Evolutionary conservation across 2,888 invertebrate species (phyloP).

Genomic region (Caenorhabditis wallacei): DNA sequence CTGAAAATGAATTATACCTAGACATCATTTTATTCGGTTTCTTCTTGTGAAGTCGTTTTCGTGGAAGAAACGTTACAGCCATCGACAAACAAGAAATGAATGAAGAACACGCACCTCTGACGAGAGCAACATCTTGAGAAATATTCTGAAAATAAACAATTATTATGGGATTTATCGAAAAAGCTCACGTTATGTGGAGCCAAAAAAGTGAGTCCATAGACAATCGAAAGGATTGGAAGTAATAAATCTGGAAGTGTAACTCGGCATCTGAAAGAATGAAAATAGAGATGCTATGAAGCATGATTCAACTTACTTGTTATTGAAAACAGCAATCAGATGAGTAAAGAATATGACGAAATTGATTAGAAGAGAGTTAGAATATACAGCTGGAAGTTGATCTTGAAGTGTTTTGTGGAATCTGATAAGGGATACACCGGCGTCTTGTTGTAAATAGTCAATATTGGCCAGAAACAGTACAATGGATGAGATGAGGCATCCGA

Average conservation of each 20-base stretch:
- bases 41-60: constrained; percentile 67
- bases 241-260: constrained; percentile 67
- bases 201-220: constrained; percentile 34
- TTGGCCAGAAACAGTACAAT: constrained; percentile 53
- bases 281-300: not conserved
- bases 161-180: too few species aligned
- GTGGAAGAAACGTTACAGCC: constrained; percentile 64
- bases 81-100: constrained; percentile 60
- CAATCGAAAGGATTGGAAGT: constrained; percentile 39
- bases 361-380: not conserved
- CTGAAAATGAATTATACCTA: constrained; percentile 52
- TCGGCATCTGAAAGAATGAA: constrained; percentile 48
- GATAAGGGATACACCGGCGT: constrained; percentile 47
- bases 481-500: constrained; percentile 39
- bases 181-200: constrained; percentile 16
- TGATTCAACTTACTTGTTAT: constrained; percentile 44
- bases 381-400: constrained; percentile 9
- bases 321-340: constrained; percentile 43
- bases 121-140: constrained; percentile 57
- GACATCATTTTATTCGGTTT: constrained; percentile 65
- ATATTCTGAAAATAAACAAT: constrained; percentile 4
- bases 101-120: constrained; percentile 65
- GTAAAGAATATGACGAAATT: constrained; percentile 1
- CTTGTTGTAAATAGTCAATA: constrained; percentile 67
- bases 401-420: constrained; percentile 26